A percentile compares a stretch with the other conserved stretches of the same genome.
These are phyloP conservation scores for Holcopasites calliopsidis DNA, from an alignment of 1,140 invertebrate species.

Conservation along the genomic window DNA sequence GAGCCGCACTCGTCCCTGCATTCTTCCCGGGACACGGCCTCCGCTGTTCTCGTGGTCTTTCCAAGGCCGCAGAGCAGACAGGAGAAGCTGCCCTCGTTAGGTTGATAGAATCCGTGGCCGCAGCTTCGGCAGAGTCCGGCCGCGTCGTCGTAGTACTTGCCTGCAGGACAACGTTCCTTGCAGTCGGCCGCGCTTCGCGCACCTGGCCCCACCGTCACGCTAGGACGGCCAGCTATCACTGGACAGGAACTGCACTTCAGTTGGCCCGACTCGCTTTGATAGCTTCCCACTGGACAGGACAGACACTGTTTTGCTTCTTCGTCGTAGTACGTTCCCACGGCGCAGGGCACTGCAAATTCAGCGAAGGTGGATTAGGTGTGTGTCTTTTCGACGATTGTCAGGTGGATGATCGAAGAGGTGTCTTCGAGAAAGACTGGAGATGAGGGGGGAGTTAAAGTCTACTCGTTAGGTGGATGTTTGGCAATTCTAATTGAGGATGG, in stretches of 20 bases:
- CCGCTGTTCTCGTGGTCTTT: slow-evolving; percentile 94
- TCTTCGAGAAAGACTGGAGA: too few relatives aligned
- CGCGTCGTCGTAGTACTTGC: slow-evolving; percentile 94
- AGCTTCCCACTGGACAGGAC: slow-evolving; percentile 93
- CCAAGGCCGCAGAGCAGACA: slow-evolving; percentile 94
- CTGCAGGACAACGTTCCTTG: slow-evolving; percentile 94
- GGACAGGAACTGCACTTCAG: slow-evolving; percentile 93
- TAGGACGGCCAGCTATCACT: slow-evolving; percentile 90
- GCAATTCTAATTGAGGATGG: neutral
- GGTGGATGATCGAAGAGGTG: too few relatives aligned
- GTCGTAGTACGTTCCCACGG: slow-evolving; percentile 94
- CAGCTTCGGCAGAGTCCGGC: slow-evolving; percentile 93
- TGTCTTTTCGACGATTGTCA: neutral
- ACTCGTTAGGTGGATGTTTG: too few relatives aligned
- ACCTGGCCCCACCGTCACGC: slow-evolving; percentile 91
- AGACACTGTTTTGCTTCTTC: slow-evolving; percentile 87
- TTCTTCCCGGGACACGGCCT: slow-evolving; percentile 92
- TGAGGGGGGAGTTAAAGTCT: too few relatives aligned
- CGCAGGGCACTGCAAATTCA: slow-evolving; percentile 90
- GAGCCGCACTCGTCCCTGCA: slow-evolving; percentile 95
- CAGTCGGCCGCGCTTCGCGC: slow-evolving; percentile 93
- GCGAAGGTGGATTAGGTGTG: neutral
- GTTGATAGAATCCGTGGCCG: slow-evolving; percentile 96
- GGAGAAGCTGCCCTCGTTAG: slow-evolving; percentile 93
- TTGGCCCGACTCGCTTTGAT: slow-evolving; percentile 96